Evolutionary conservation across 1,140 invertebrate genomes (phyloP).

Genomic region (Drosophila mauritiana): DNA sequence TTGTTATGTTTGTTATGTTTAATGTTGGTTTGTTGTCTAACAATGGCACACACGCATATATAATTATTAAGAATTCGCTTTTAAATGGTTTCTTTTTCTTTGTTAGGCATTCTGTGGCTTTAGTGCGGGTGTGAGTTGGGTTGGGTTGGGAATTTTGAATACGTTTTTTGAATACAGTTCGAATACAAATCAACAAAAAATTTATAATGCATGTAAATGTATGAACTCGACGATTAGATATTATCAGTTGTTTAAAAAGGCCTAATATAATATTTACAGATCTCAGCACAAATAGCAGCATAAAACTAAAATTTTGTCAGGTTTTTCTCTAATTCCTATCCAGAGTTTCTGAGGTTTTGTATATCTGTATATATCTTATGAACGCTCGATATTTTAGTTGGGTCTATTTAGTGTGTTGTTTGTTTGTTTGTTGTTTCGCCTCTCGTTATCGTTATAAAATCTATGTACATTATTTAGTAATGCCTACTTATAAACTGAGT

Average conservation of each 20-base stretch:
- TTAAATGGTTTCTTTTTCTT: conserved; percentile 14
- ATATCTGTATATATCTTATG: neutral
- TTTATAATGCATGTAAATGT: conserved; percentile 20
- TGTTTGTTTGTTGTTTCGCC: conserved; percentile 26
- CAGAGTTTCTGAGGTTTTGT: neutral
- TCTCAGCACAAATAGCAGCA: conserved; percentile 16
- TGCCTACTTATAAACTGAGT: conserved; percentile 69
- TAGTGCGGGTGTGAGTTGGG: conserved; percentile 11
- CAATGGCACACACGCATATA: conserved; percentile 71
- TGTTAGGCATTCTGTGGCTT: conserved; percentile 43
- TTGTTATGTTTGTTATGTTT: conserved; percentile 1
- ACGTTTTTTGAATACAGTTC: neutral
- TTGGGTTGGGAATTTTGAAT: no score
- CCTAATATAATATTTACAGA: conserved; percentile 27
- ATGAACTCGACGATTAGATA: conserved; percentile 17
- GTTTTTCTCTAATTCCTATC: neutral
- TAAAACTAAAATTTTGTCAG: conserved; percentile 19
- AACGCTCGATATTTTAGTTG: conserved; percentile 20
- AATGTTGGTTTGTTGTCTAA: conserved; percentile 37
- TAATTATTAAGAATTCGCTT: conserved; percentile 26
- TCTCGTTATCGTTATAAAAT: conserved; percentile 61
- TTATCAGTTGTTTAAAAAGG: conserved; percentile 30
- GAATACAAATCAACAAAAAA: conserved; percentile 11
- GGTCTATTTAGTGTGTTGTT: conserved; percentile 15
- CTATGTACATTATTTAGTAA: conserved; percentile 66